phyloP scores from a whole-genome alignment of 2,888 invertebrate genomes.

The Agrochola litura region DNA sequence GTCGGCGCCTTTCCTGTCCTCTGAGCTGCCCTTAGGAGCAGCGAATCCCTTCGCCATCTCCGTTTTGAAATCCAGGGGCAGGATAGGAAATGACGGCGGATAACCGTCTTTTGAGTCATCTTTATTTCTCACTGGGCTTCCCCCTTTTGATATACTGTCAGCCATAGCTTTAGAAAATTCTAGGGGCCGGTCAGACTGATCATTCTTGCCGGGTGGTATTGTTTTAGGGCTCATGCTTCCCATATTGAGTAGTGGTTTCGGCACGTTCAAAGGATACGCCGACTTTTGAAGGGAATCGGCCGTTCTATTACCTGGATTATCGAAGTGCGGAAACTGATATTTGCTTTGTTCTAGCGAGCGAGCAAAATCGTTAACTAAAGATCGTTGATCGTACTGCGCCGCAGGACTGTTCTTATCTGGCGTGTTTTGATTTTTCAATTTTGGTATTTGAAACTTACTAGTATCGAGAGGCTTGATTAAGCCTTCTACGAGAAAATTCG shows the following conservation, averaged over 20 bases:
- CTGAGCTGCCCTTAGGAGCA: slow-evolving; percentile 85
- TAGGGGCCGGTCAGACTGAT: slow-evolving; percentile 80
- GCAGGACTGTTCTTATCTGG: slow-evolving; percentile 86
- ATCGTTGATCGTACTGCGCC: slow-evolving; percentile 84
- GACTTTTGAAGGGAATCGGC: slow-evolving; percentile 84
- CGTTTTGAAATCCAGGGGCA: slow-evolving; percentile 87
- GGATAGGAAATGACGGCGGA: slow-evolving; percentile 79
- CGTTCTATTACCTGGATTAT: slow-evolving; percentile 79
- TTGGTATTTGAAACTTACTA: slow-evolving; percentile 97
- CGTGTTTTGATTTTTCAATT: slow-evolving; percentile 91
- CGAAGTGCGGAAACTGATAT: slow-evolving; percentile 86
- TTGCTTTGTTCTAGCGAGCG: slow-evolving; percentile 85
- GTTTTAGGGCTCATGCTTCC: slow-evolving; percentile 87
- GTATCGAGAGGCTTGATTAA: slow-evolving; percentile 94
- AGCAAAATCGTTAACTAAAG: slow-evolving; percentile 86
- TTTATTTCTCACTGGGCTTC: slow-evolving; percentile 82
- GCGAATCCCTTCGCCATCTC: slow-evolving; percentile 87
- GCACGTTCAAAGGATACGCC: slow-evolving; percentile 85
- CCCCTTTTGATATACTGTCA: slow-evolving; percentile 84
- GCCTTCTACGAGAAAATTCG: slow-evolving; percentile 93
- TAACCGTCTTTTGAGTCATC: slow-evolving; percentile 84
- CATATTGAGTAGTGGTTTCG: slow-evolving; percentile 86
- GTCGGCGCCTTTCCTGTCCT: slow-evolving; percentile 87
- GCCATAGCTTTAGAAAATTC: slow-evolving; percentile 83
- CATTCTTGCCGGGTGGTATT: slow-evolving; percentile 76